Base-by-base conservation (phyloP, 2,113 vertebrate genomes). In the Monarcha castaneiventris region DNA sequence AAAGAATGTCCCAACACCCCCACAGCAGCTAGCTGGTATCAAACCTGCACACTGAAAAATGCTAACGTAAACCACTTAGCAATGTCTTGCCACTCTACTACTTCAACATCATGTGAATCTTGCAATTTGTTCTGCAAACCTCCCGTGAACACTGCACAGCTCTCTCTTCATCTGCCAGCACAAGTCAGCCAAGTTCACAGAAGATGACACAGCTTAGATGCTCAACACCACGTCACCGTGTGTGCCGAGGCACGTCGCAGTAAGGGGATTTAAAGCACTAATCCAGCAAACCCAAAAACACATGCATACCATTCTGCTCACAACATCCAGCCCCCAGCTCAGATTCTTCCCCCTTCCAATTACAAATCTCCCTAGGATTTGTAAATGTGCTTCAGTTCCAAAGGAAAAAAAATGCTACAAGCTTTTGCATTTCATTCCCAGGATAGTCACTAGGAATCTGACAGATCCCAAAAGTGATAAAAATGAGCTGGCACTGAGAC, bases 141-240 rank as follows among this genome's bases (percentile, higher is more conserved):
- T 68, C 96, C 92, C 13, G 16, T 97, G 97, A 97, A 96, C 68
- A 94, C 91, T 89, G 96, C 95, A 97, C 46, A 62, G 95, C 96
- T 62, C 79, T 89, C 94, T 89, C 97, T 79, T 93, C 94, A 88
- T 90, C 90, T 91, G 97, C 93, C 94, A 94, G n/a, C 96, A 93
- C 33, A 56, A 97, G 97, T 98, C 98, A 98, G 98, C 97, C 98
- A 98, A 98, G 96, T 95, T 97, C 97, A 93, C 10, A 5, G 35
- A 58, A 77, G 63, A 92, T 87, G 69, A 94, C 43, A 78, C 35
- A 68, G 90, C 84, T 92, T 20, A 67, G 61, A 77, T 55, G 68
- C 81, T 58, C 48, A 84, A 63, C 39, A 83, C 90, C 90, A 94
- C 13, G 48, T 84, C 92, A 95, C 77, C 79, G 91, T 82, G 84